Conservation (phyloP, 2,888 invertebrate genomes). For the Eupithecia vulgata region DNA sequence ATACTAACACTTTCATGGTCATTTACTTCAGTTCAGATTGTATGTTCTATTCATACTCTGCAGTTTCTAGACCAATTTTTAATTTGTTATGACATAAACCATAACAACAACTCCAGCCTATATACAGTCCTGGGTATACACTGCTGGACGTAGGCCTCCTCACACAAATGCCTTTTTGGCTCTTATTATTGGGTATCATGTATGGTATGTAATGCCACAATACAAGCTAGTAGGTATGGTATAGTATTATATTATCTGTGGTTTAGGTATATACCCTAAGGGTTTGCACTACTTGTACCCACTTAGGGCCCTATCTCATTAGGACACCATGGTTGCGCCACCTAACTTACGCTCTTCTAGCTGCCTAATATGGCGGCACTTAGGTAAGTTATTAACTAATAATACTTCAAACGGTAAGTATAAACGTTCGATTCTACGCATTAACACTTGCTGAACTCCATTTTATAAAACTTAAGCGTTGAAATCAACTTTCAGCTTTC, state of each 20-base stretch:
- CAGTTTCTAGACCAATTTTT: background rate
- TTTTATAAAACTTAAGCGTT: background rate
- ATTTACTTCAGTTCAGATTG: background rate
- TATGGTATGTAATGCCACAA: too few species aligned
- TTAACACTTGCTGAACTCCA: background rate
- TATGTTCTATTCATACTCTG: background rate
- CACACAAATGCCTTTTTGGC: background rate
- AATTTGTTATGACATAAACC: background rate
- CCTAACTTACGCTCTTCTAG: too few species aligned
- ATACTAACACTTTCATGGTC: background rate
- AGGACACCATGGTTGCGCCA: too few species aligned
- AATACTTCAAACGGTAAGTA: too few species aligned
- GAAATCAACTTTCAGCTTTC: background rate
- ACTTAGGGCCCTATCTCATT: too few species aligned
- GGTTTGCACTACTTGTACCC: too few species aligned
- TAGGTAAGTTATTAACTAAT: too few species aligned
- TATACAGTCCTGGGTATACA: background rate
- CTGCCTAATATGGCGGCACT: too few species aligned
- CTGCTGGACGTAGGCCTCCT: background rate
- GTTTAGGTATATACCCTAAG: too few species aligned
- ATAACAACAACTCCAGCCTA: background rate
- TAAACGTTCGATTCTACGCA: background rate
- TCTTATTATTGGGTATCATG: too few species aligned
- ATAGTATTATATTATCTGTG: too few species aligned
- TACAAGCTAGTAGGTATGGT: too few species aligned